Base-by-base conservation (phyloP, 1,140 invertebrate genomes). In the Lordiphosa mommai region DNA sequence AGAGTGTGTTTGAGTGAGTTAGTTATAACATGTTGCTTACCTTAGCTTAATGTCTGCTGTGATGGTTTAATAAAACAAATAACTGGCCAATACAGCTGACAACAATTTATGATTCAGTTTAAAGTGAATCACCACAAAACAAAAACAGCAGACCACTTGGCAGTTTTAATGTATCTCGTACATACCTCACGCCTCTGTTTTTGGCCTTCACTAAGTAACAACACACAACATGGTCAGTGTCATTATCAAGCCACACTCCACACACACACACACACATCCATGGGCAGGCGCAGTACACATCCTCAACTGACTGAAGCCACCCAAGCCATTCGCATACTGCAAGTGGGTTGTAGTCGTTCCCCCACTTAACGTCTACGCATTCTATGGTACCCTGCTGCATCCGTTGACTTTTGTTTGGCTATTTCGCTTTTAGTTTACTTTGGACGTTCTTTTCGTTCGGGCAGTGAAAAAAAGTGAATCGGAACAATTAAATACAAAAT, bases 301-400 rank as follows among this genome's bases (percentile, higher is more conserved):
- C 43, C 47, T 49, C 33, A 49, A 34, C 30, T 30, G 20, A 33
- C 40, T 67, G 41, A 55, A 34, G 46, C 36, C 59, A 64, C 55
- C 48, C 43, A 46, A 17, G 47, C 43, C 50, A 77, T 46, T 50
- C 3, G 16, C 14, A 40, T 37, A 41, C 5, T 47, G 44, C 50
- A 29, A 60, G 34, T 66, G 27, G 13, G 49, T 55, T 52, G 76
- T 61, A 72, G 77, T 58, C 43, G 77, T 82, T 82, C 76, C 57
- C 76, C 76, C 77, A 82, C 76, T 68, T 43, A 50, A 69, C 77
- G 53, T 60, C 76, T 76, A 82, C 76, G 77, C 76, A 76, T 16
- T 38, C 14, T 41, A 52, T 38, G 48, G 29, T 49, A 13, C 13
- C 10, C 38, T 10, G 4, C 40, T 29, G 3, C 20, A 13, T 27